phyloP scores from a whole-genome alignment of 2,888 invertebrate species.

The Branchipolynoe longqiensis region DNA sequence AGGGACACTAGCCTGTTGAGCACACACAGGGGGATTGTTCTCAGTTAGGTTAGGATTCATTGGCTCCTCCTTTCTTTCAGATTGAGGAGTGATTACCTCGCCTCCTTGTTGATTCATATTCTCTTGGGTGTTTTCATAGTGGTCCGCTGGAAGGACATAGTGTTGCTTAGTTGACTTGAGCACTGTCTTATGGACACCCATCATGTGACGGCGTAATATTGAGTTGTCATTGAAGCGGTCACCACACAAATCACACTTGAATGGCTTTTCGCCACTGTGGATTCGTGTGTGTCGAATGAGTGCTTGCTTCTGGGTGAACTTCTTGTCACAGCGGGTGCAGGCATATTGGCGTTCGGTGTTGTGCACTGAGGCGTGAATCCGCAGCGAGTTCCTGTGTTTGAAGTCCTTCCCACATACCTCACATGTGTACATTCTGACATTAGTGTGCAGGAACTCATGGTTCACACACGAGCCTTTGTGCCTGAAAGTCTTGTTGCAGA shows the following conservation, averaged over 20 bases:
- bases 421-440: conserved; percentile 5
- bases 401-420: conserved; percentile 49
- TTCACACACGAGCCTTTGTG: conserved; percentile 26
- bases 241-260: conserved; percentile 43
- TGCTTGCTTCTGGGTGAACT: conserved; percentile 45
- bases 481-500: conserved; percentile 30
- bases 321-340: conserved; percentile 11
- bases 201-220: conserved; percentile 34
- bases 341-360: not conserved
- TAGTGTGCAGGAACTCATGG: conserved; percentile 31
- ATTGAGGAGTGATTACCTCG: too few relatives aligned
- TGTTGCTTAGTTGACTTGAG: conserved; percentile 7
- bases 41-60: too few relatives aligned
- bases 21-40: too few relatives aligned
- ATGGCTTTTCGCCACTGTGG: conserved; percentile 50
- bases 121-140: not conserved
- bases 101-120: too few relatives aligned
- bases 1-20: too few relatives aligned
- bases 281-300: conserved; percentile 28
- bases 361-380: conserved; percentile 26
- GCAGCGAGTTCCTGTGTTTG: conserved; percentile 48
- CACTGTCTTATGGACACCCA: conserved; percentile 24
- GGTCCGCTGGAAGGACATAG: conserved; percentile 32
- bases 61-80: too few relatives aligned
- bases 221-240: conserved; percentile 53